Evolutionary conservation across 2,113 vertebrate species (phyloP).

Genomic region (Ammodramus savannarum): DNA sequence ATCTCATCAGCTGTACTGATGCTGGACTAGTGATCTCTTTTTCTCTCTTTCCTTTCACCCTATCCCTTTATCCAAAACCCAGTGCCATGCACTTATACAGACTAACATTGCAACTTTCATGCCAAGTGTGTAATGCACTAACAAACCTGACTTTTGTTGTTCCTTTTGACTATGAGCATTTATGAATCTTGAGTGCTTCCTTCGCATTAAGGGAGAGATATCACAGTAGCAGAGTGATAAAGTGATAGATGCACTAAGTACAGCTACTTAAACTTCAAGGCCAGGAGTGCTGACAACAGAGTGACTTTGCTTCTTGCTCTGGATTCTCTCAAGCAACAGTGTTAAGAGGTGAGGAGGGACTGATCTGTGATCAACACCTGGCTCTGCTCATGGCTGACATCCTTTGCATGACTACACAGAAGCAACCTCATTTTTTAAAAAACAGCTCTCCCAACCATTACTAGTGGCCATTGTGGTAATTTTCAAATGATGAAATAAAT

Average conservation of each 20-base stretch:
- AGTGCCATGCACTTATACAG: rapidly evolving
- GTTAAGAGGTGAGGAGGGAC: background rate
- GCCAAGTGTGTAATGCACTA: background rate
- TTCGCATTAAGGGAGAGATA: background rate
- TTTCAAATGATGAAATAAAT: background rate
- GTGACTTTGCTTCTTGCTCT: background rate
- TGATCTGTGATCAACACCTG: background rate
- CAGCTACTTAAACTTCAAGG: background rate
- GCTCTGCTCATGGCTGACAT: background rate
- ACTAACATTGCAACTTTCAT: background rate
- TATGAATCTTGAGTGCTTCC: background rate
- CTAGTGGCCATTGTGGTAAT: background rate
- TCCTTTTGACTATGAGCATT: background rate
- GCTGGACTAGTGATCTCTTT: background rate
- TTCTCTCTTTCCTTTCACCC: background rate
- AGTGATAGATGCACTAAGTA: background rate
- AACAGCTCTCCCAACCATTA: background rate
- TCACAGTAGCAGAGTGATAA: background rate
- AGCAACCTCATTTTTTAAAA: background rate
- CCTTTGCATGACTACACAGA: background rate
- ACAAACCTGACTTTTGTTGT: background rate
- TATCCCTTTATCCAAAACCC: background rate
- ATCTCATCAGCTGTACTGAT: background rate
- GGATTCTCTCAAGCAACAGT: background rate
- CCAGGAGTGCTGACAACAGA: background rate